Percentiles rank a stretch among this genome's conserved stretches.
phyloP scores from a whole-genome alignment of 2,797 vertebrate genomes.

The Naso thynnoides region DNA sequence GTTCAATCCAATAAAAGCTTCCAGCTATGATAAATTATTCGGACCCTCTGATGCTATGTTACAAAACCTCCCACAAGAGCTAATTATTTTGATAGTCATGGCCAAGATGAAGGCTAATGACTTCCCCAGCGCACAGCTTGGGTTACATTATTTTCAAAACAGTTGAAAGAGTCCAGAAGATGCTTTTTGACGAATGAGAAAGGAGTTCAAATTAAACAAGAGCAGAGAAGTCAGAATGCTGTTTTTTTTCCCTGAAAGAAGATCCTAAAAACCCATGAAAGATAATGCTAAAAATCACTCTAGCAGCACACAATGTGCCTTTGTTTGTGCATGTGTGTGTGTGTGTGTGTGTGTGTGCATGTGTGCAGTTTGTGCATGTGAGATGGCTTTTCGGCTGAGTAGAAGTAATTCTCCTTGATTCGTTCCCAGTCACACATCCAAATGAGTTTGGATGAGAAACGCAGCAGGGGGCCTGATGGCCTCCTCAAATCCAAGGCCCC shows the following conservation, averaged over 20 bases:
- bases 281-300: slow-evolving; percentile 8
- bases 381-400: slow-evolving; percentile 52
- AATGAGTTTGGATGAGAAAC: slow-evolving; percentile 75
- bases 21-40: slow-evolving; percentile 29
- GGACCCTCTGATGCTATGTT: slow-evolving; percentile 18
- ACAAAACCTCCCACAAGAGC: slow-evolving; percentile 27
- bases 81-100: slow-evolving; percentile 40
- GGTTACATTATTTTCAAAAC: slow-evolving; percentile 18
- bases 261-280: slow-evolving; percentile 31
- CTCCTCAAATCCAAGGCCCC: slow-evolving; percentile 57
- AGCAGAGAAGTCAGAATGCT: slow-evolving; percentile 15
- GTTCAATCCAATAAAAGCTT: slow-evolving; percentile 45
- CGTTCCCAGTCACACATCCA: slow-evolving; percentile 80
- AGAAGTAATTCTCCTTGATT: slow-evolving; percentile 76
- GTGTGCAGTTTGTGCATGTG: slow-evolving; percentile 33
- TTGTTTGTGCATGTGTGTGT: slow-evolving; percentile 16
- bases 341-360: slow-evolving; percentile 17
- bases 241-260: slow-evolving; percentile 13
- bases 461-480: slow-evolving; percentile 55
- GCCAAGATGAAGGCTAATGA: slow-evolving; percentile 30
- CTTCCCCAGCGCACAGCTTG: slow-evolving; percentile 4
- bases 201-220: slow-evolving; percentile 1
- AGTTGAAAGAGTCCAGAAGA: neutral
- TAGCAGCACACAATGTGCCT: neutral
- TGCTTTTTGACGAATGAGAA: slow-evolving; percentile 7